These are phyloP conservation scores for Camelus dromedarius DNA, from an alignment of 2,113 vertebrate genomes.

Conservation along the genomic window DNA sequence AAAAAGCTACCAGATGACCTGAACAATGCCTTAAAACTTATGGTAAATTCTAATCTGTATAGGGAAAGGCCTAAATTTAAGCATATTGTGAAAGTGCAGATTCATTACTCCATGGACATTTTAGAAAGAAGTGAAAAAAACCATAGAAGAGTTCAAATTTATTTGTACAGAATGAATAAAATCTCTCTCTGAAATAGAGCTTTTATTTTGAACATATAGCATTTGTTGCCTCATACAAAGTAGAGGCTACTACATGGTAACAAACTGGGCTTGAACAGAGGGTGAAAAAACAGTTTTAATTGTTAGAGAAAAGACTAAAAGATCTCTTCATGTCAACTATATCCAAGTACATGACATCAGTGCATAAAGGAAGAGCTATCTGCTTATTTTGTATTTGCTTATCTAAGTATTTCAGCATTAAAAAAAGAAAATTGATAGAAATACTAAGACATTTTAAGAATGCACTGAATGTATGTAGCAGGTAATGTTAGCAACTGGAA, in stretches of 20 bases:
- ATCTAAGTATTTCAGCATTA: neutral
- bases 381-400: conserved; percentile 4
- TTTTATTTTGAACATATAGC: conserved; percentile 45
- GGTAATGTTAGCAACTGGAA: neutral
- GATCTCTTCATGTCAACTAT: conserved; percentile 8
- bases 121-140: conserved; percentile 49
- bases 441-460: conserved; percentile 41
- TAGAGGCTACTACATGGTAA: neutral
- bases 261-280: neutral
- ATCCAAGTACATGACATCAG: neutral
- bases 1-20: conserved; percentile 23
- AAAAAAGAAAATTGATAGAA: conserved; percentile 38
- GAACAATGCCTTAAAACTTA: conserved; percentile 48
- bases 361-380: neutral
- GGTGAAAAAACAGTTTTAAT: neutral
- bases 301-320: conserved; percentile 3
- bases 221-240: conserved; percentile 12
- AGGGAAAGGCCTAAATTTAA: neutral
- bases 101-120: conserved; percentile 28
- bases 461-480: neutral
- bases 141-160: neutral
- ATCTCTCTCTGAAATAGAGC: neutral
- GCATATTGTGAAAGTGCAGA: neutral
- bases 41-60: neutral
- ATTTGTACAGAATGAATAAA: conserved; percentile 33